Evolutionary conservation across 2,888 invertebrate genomes (phyloP), one percentile per base, ranked within the genome.

Genomic region (Mythimna albipuncta): DNA sequence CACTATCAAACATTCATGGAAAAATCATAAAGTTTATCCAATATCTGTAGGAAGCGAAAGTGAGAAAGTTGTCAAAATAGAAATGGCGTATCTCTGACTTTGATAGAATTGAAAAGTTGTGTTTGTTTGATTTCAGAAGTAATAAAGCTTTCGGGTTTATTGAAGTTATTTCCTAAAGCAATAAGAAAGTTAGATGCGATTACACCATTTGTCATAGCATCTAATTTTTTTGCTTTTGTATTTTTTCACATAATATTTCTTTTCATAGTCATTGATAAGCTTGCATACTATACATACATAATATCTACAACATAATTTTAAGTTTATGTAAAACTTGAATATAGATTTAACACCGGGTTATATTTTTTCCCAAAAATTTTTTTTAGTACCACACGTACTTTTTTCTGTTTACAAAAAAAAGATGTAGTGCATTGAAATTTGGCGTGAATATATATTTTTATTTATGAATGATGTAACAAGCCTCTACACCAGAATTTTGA

Each of bases 1-100:
- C 35, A 63, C 61, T 75, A 82, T 86, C 86, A 67, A 81, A 81
- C 50, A 83, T 86, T 86, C 69, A 83, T 81, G 61, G 69, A 64
- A 82, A 74, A 70, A 71, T 75, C 75, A 74, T 76, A 74, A 81
- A 85, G 70, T 86, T 84, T 75, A 65, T 72, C 69, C 74, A 70
- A 73, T 81, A 77, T 82, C 35, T 75, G 64, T 59, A 6, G 64
- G 62, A 67, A 69, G 44, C 50, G 19, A 64, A 64, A 72, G 44
- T 61, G 32, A 67, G 52, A 70, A 83, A 72, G 55, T 75, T 70
- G 16, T 44, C 21, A 44, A 67, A 72, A 77, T 62, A 57, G 52
- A 69, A 74, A 63, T 47, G 21, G 2, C n/a, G 63, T 64, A 75
- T 58, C 47, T 57, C 54, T 32, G 68, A 66, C 54, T 75, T 75